Base-by-base conservation (phyloP, 1,140 invertebrate genomes). In the Orius laevigatus region DNA sequence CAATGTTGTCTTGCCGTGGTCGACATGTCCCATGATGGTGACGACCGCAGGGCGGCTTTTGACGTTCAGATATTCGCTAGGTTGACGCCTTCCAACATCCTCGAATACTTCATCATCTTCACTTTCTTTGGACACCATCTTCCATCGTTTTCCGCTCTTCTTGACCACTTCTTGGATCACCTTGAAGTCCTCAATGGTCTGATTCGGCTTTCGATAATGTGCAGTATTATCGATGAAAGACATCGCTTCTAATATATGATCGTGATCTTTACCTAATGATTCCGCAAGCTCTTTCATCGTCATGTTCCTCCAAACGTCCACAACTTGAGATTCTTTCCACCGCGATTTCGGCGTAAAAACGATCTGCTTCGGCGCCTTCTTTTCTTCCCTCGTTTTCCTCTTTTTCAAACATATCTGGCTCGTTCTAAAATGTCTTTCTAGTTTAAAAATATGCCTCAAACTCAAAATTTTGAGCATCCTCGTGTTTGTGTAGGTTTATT, bases 1-100 rank as follows among this genome's bases (percentile, higher is more conserved):
- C 3, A 99, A 69, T 3, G 95, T 98, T 3, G 96, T 98, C 75
- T 98, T 98, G 1, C 94, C 94, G 70, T 98, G 95, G 74, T 98
- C 95, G 2, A 98, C 92, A 68, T 99, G 95, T 0, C 95, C 95
- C 94, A 99, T 98, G 11, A 98, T 88, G 3, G 94, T 94, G 1
- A 98, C 91, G 2, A 98, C 81, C 1, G 93, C 90, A 18, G 84
- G 79, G 19, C 91, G 69, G 6, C 68, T 67, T 36, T 74, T 71
- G 9, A 91, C 62, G 10, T 71, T 60, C 33, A 32, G 50, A 46
- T 48, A 49, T 42, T 47, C 35, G 38, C 0, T 45, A 20, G 50
- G 50, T 8, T 46, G 54, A 53, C 54, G 55, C 43, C 53, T 55
- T 25, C 34, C 25, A 8, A 51, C 45, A 51, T 59, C 54, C 70